These are phyloP conservation scores for Coremacera marginata DNA, from an alignment of 2,888 invertebrate species.

Conservation along the genomic window DNA sequence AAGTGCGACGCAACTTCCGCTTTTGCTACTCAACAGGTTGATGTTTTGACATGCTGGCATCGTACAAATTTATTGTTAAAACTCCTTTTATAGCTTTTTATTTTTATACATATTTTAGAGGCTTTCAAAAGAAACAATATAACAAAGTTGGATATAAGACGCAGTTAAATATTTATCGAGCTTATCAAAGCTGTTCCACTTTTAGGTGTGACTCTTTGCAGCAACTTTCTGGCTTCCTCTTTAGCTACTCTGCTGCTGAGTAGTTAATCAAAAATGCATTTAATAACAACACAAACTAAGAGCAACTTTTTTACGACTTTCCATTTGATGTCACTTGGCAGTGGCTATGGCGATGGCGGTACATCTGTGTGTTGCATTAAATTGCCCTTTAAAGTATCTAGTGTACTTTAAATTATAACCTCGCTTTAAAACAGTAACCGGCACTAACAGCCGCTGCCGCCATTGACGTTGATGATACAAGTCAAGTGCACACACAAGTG, in stretches of 20 bases:
- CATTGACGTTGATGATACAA: not conserved
- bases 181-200: conserved; percentile 9
- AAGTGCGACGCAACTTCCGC: conserved; percentile 9
- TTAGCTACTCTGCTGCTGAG: not conserved
- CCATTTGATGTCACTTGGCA: conserved; percentile 11
- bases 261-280: not conserved
- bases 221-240: conserved; percentile 10
- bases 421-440: not conserved
- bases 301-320: not conserved
- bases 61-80: too few relatives aligned
- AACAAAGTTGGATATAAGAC: too few relatives aligned
- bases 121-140: too few relatives aligned
- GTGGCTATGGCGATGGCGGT: not conserved
- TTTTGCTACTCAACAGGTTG: conserved; percentile 17
- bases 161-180: not conserved
- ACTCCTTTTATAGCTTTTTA: too few relatives aligned
- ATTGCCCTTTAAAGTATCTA: conserved; percentile 37
- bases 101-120: too few relatives aligned
- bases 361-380: conserved; percentile 21
- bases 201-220: not conserved
- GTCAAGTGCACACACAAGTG: conserved; percentile 29
- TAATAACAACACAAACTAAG: not conserved
- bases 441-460: not conserved
- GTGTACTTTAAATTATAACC: conserved; percentile 20
- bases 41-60: not conserved